Evolutionary conservation across 1,140 invertebrate genomes (phyloP), one percentile per base, ranked within the genome.

Genomic region (Popillia japonica): DNA sequence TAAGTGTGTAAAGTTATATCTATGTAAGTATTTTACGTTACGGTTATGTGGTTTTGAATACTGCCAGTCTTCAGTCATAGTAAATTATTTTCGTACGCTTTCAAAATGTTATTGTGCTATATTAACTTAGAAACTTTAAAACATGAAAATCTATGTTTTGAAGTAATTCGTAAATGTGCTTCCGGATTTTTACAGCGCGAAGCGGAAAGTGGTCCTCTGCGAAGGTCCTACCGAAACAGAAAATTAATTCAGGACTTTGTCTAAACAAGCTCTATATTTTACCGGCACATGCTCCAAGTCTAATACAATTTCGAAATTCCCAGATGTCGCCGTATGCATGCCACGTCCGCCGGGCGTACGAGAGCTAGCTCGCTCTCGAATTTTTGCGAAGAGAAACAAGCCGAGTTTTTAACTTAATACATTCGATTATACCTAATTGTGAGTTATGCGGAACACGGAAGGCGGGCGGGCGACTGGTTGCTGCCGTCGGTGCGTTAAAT

Each of bases 271-370:
- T 17, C 48, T 55, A 14, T 55, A 55, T 55, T 55, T 55, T 55
- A 55, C 48, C 48, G 48, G 17, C n/a, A 55, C 48, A 55, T 55
- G 48, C 48, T 55, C 48, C 48, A n/a, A 55, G 14, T 55, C 48
- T 55, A 55, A 55, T 55, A 55, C 48, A 55, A 55, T 55, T 55
- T 55, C 48, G 48, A 55, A 55, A 55, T 55, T 55, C 48, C 48
- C 48, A 55, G 48, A 55, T 55, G 48, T 55, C 48, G 48, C 48
- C n/a, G 48, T 55, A 55, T 55, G 48, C 48, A 55, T 55, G 48
- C 48, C 48, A 55, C 48, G 48, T 55, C 48, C 48, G 48, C 48
- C n/a, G 48, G 14, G 48, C 6, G 48, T 55, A 55, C 48, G 48
- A 14, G 48, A 55, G 48, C 48, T 34, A n/a, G 48, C 48, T 14